phyloP scores from a whole-genome alignment of 1,140 invertebrate species.

The Ips nitidus region DNA sequence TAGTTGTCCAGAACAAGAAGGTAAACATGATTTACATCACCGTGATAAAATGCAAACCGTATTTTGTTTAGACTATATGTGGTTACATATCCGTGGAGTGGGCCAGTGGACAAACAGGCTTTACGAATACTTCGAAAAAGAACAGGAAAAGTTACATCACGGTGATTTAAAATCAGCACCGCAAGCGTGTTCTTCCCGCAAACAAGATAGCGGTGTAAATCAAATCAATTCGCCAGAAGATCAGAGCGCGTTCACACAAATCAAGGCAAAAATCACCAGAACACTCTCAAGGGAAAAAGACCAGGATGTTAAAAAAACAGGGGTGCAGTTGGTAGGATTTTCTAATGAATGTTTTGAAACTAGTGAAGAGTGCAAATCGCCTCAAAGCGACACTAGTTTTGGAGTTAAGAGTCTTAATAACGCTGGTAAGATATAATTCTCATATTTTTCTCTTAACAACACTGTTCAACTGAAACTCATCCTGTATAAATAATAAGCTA shows the following conservation, averaged over 20 bases:
- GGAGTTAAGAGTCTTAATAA: conserved; percentile 24
- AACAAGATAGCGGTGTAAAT: conserved; percentile 6
- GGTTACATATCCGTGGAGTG: conserved; percentile 90
- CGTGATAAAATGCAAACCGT: background rate
- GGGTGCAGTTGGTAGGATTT: conserved; percentile 55
- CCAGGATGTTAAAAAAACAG: conserved; percentile 50
- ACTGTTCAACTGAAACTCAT: too few relatives aligned
- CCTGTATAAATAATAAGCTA: too few relatives aligned
- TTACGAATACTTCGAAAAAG: conserved; percentile 84
- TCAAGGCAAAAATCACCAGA: conserved; percentile 57
- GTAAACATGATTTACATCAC: conserved; percentile 53
- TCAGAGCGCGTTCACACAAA: conserved; percentile 53
- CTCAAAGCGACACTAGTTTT: conserved; percentile 36
- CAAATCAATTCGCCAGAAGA: conserved; percentile 29
- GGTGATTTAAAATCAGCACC: conserved; percentile 55
- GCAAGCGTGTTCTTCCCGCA: conserved; percentile 25
- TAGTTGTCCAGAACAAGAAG: conserved; percentile 91
- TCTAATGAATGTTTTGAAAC: conserved; percentile 61
- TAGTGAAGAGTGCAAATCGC: conserved; percentile 47
- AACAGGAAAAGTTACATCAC: conserved; percentile 72
- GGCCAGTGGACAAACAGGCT: conserved; percentile 94
- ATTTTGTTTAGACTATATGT: conserved; percentile 73
- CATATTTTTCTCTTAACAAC: too few relatives aligned
- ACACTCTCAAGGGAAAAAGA: conserved; percentile 54
- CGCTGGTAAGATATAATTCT: too few relatives aligned